A percentile compares a stretch with the other conserved stretches of the same genome.
phyloP scores from a whole-genome alignment of 1,140 invertebrate species.

The Formica selysi region DNA sequence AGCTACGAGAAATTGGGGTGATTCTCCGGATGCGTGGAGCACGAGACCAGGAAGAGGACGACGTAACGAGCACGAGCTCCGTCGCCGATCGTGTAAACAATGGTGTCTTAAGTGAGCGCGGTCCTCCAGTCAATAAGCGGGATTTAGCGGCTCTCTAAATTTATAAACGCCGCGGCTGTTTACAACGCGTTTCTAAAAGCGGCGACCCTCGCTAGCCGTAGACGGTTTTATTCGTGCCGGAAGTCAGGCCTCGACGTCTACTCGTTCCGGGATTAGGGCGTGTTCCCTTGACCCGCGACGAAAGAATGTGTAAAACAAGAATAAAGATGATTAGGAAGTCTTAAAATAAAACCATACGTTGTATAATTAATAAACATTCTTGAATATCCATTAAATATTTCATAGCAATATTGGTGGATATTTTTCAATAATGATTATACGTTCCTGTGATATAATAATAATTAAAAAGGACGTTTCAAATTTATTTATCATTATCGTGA shows the following conservation, averaged over 20 bases:
- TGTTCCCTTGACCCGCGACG: conserved; percentile 25
- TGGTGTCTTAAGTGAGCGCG: conserved; percentile 17
- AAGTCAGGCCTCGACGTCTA: conserved; percentile 35
- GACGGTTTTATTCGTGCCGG: conserved; percentile 69
- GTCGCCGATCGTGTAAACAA: conserved; percentile 58
- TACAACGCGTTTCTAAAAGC: conserved; percentile 68
- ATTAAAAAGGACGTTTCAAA: not conserved
- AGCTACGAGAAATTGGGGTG: conserved; percentile 16
- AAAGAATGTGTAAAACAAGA: not conserved
- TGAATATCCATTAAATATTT: not conserved
- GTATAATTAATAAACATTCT: not conserved
- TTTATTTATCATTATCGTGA: not conserved
- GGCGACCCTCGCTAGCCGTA: conserved; percentile 49
- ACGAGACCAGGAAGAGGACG: not conserved
- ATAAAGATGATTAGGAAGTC: not conserved
- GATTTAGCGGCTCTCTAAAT: conserved; percentile 61
- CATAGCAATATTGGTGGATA: not conserved
- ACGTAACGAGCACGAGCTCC: not conserved
- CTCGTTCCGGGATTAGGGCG: conserved; percentile 61
- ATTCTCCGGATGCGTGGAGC: not conserved
- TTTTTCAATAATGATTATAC: not conserved
- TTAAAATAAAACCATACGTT: not conserved
- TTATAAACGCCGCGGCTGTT: conserved; percentile 65
- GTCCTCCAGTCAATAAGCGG: conserved; percentile 62
- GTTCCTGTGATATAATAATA: not conserved